These are phyloP conservation scores for Ischnus inquisitorius DNA, from an alignment of 2,888 invertebrate genomes.

Conservation along the genomic window DNA sequence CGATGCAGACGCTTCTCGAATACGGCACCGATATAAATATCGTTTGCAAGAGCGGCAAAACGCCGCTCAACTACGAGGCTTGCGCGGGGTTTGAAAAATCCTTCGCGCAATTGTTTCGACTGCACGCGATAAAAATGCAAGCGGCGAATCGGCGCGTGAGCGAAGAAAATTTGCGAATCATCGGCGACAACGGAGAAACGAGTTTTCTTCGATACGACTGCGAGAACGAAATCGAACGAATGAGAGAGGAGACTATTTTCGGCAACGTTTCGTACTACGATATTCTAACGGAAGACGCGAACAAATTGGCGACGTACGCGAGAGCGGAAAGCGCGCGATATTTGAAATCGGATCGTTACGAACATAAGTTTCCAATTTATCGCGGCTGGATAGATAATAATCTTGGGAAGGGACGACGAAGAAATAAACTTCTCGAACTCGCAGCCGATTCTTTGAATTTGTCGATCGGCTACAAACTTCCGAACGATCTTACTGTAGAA, in stretches of 20 bases:
- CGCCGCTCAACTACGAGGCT: background rate
- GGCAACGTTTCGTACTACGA: background rate
- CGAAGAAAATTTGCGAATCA: background rate
- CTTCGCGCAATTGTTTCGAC: background rate
- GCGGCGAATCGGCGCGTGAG: background rate
- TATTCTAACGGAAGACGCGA: background rate
- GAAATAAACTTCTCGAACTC: background rate
- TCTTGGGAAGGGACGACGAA: background rate
- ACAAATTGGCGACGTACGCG: conserved; percentile 11
- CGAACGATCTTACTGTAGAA: background rate
- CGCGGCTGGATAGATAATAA: conserved; percentile 3
- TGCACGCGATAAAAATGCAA: background rate
- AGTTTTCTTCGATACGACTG: background rate
- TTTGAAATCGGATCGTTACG: background rate
- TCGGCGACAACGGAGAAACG: background rate
- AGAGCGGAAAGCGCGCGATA: background rate
- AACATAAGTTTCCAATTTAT: conserved; percentile 10
- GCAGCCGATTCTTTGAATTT: background rate
- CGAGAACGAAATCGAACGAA: background rate
- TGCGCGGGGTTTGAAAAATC: background rate
- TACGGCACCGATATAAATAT: background rate
- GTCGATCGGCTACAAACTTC: background rate
- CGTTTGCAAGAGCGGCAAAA: background rate
- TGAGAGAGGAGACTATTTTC: background rate
- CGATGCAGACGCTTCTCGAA: background rate